Evolutionary conservation across 2,888 invertebrate species (phyloP), one percentile per base, ranked within the genome.

Genomic region (Nomada ruficornis): DNA sequence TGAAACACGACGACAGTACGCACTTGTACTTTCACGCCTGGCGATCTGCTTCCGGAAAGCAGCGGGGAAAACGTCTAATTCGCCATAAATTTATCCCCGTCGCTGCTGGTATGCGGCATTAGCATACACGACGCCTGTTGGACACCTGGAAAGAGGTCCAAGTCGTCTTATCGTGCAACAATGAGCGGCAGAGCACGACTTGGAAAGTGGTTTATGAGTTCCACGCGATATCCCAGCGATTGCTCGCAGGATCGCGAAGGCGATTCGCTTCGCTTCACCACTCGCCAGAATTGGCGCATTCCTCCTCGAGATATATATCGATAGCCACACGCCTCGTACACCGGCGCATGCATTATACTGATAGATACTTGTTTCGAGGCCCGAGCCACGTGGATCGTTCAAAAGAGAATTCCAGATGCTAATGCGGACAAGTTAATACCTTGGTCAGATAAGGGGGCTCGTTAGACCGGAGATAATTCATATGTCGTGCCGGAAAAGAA

Each of bases 141-240:
- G 75, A 81, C 85, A 89, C 83, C 77, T 81, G 87, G 82, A 83
- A 79, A 77, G 73, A 79, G 44, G 75, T 55, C 20, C 64, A 13
- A 29, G 52, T 75, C 54, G 77, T 77, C 82, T 87, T 88, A 88
- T 81, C 86, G 82, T 55, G 77, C 78, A 83, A 88, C 88, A 86
- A 89, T 84, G 83, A 84, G 82, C 87, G 65, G 62, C 80, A 55
- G 20, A 63, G 83, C 84, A 78, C 84, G 82, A 85, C 82, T 85
- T 82, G 78, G 85, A 85, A 84, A 85, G 85, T 85, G 85, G 85
- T 85, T 85, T 85, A 85, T 75, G 82, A 76, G 81, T 64, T 50
- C 54, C 44, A 67, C 44, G n/a, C 80, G 75, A 81, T 81, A 78
- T 81, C 71, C 60, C 60, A 64, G 20, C 73, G 81, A 80, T 80